Evolutionary conservation across 2,888 invertebrate species (phyloP), one percentile per base, ranked within the genome.

Genomic region (Deilephila porcellus): DNA sequence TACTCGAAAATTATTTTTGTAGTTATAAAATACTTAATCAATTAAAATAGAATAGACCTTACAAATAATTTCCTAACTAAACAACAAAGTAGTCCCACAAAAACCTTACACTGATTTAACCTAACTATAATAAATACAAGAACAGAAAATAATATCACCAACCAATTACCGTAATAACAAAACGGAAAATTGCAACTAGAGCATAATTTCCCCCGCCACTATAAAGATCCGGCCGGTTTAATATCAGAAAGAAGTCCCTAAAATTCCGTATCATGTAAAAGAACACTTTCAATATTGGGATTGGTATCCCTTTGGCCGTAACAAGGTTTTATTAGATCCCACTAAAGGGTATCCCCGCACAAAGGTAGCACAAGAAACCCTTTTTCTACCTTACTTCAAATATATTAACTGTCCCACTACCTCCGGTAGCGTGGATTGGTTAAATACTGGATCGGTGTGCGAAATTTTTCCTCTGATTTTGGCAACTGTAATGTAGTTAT

Each of bases 291-390:
- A 93, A 94, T 94, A 94, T 94, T 92, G 92, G 91, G 91, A 92
- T 91, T 93, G 94, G 94, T 94, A 93, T 93, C 93, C 94, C 94
- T 94, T 93, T 94, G 93, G 90, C 93, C 92, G 93, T 94, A 94
- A 94, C 94, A 94, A 93, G 94, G 93, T 94, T 94, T 94, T 94
- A 94, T 94, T 94, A 94, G 93, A 94, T 93, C 92, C 93, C 93
- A 94, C 93, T 93, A 94, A 94, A 93, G 94, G 93, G 93, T 93
- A 93, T 90, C 90, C 88, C 93, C 93, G 88, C 93, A 94, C 94
- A 94, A 94, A 94, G 94, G 93, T 92, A 93, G 91, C 88, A 89
- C 89, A 91, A 89, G 93, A 89, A 92, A 93, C 93, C 94, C 93
- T 93, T 94, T 93, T 93, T 93, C 92, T 93, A 93, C 93, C 92